A percentile compares a stretch with the other conserved stretches of the same genome.
Conservation (phyloP, 2,113 vertebrate species). For the Carettochelys insculpta region DNA sequence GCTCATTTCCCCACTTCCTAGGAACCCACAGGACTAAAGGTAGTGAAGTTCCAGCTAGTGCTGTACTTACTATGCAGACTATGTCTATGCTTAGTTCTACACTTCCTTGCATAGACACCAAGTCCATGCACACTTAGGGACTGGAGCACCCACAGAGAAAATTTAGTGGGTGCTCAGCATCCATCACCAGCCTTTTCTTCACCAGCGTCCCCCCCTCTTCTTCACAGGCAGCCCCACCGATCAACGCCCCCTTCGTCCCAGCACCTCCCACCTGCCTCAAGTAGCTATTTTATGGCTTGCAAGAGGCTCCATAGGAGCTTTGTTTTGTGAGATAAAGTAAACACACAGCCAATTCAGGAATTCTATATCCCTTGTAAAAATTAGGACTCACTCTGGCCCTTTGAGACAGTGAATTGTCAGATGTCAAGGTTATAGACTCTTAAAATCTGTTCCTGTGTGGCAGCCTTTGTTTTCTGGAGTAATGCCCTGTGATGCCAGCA, state of each 20-base stretch:
- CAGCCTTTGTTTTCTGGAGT: neutral
- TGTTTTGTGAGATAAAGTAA: neutral
- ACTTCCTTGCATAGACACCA: too few species aligned
- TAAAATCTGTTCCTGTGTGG: neutral
- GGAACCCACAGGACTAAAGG: neutral
- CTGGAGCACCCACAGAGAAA: too few species aligned
- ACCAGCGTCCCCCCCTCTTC: too few species aligned
- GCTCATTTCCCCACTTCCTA: neutral
- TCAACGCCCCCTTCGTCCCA: too few species aligned
- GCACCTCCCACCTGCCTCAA: too few species aligned
- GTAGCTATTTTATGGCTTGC: too few species aligned
- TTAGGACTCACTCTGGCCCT: neutral
- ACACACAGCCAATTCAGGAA: neutral
- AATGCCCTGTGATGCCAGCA: neutral
- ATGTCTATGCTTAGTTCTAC: neutral
- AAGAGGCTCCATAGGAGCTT: neutral
- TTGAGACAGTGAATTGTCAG: neutral
- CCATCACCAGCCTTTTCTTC: too few species aligned
- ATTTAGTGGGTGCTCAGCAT: too few species aligned
- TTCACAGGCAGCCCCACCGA: too few species aligned
- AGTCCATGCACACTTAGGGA: too few species aligned
- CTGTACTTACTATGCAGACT: neutral
- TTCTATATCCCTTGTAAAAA: neutral
- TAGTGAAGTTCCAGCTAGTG: rapidly evolving
- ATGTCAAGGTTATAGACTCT: neutral